Evolutionary conservation across 2,888 invertebrate species (phyloP).

Genomic region (Anoplius nigerrimus): DNA sequence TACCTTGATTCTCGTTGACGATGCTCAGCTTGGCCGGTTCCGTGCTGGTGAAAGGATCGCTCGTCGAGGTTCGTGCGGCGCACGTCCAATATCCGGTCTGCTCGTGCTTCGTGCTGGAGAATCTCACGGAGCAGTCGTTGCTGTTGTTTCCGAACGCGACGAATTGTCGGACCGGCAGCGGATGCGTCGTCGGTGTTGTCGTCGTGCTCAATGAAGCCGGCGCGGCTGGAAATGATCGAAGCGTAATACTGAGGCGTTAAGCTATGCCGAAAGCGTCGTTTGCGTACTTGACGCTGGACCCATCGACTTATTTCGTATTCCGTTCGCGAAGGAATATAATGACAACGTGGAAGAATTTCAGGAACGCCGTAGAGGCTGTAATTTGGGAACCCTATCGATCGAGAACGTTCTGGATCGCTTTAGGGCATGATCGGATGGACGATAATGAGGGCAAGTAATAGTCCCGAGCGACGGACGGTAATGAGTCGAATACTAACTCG

Average conservation of each 20-base stretch:
- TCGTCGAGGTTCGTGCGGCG: slow-evolving; percentile 65
- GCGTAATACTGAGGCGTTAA: too few relatives aligned
- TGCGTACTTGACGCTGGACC: too few relatives aligned
- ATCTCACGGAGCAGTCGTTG: slow-evolving; percentile 72
- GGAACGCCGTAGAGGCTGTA: too few relatives aligned
- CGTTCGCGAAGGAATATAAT: too few relatives aligned
- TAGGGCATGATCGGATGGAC: too few relatives aligned
- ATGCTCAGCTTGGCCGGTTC: slow-evolving; percentile 69
- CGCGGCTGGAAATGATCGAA: slow-evolving; percentile 48
- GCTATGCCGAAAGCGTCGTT: too few relatives aligned
- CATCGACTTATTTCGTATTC: too few relatives aligned
- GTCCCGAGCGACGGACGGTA: too few relatives aligned
- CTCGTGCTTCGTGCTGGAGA: slow-evolving; percentile 69
- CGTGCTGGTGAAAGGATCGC: slow-evolving; percentile 67
- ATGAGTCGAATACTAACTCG: slow-evolving; percentile 35
- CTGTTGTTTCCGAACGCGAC: slow-evolving; percentile 71
- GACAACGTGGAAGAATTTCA: too few relatives aligned
- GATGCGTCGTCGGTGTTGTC: slow-evolving; percentile 56
- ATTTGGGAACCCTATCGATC: too few relatives aligned
- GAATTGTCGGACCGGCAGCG: slow-evolving; percentile 68
- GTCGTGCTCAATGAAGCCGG: slow-evolving; percentile 52
- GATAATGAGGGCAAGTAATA: too few relatives aligned
- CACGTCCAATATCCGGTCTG: slow-evolving; percentile 73
- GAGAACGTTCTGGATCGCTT: too few relatives aligned
- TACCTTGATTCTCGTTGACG: slow-evolving; percentile 60